Evolutionary conservation across 2,888 invertebrate species (phyloP).

Genomic region (Drosophila subquinaria): DNA sequence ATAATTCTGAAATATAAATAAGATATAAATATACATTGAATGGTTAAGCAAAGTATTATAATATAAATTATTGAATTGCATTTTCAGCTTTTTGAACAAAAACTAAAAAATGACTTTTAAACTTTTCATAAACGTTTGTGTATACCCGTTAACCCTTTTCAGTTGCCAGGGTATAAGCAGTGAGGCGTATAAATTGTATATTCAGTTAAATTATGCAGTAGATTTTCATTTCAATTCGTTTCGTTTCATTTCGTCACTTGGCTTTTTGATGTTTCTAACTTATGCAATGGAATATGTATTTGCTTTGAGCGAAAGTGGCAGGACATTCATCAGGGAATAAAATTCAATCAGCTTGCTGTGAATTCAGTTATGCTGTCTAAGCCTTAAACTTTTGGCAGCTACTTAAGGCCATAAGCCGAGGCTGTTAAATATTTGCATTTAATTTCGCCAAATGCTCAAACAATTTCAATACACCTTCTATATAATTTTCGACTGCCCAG

Average conservation of each 20-base stretch:
- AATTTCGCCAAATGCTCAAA: slow-evolving; percentile 29
- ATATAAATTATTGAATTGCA: background rate
- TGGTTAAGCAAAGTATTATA: background rate
- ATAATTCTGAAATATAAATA: too few relatives aligned
- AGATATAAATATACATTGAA: background rate
- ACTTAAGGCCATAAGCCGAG: slow-evolving; percentile 15
- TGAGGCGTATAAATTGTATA: slow-evolving; percentile 52
- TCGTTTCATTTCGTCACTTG: slow-evolving; percentile 37
- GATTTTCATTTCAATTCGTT: slow-evolving; percentile 48
- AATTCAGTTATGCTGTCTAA: slow-evolving; percentile 26
- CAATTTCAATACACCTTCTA: background rate
- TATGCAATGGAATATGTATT: slow-evolving; percentile 37
- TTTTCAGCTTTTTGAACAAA: background rate
- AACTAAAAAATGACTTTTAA: background rate
- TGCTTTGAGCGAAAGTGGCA: slow-evolving; percentile 27
- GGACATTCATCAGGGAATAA: slow-evolving; percentile 45
- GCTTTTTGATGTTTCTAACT: slow-evolving; percentile 55
- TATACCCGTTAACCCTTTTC: background rate
- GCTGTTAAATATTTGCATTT: slow-evolving; percentile 54
- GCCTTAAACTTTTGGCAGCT: slow-evolving; percentile 15
- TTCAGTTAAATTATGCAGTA: slow-evolving; percentile 74
- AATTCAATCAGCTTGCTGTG: slow-evolving; percentile 46
- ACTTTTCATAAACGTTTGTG: background rate
- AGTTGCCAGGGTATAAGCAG: slow-evolving; percentile 2
- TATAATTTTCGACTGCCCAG: background rate